Percentiles rank a stretch among this genome's conserved stretches.
phyloP scores from a whole-genome alignment of 64 coral and sea anemone species.

The Stichodactyla helianthus region DNA sequence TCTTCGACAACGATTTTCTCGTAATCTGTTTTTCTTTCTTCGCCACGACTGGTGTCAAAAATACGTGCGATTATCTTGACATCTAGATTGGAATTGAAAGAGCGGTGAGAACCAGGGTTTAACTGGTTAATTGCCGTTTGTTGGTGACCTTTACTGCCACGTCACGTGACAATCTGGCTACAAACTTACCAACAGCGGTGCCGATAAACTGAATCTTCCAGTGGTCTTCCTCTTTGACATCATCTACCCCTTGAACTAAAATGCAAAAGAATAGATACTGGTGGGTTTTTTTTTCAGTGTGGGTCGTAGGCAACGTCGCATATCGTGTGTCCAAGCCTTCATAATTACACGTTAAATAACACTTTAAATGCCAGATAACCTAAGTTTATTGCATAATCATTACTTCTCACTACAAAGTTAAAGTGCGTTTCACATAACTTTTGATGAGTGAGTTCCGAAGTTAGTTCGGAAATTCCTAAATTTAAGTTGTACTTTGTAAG shows the following conservation, averaged over 20 bases:
- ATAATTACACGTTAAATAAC: too few species aligned
- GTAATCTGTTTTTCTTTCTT: background rate
- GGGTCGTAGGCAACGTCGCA: background rate
- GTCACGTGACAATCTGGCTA: background rate
- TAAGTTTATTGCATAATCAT: too few species aligned
- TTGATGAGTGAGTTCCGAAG: too few species aligned
- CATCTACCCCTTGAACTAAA: background rate
- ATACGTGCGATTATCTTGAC: background rate
- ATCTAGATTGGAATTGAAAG: slow-evolving; percentile 5
- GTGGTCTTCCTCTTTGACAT: background rate
- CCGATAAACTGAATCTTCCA: slow-evolving; percentile 3
- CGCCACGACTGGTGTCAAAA: background rate
- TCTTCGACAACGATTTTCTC: slow-evolving; percentile 9
- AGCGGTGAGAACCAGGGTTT: too few species aligned
- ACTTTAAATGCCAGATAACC: too few species aligned
- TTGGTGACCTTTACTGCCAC: background rate
- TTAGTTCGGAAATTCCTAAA: too few species aligned
- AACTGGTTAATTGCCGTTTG: too few species aligned
- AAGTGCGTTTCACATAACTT: too few species aligned
- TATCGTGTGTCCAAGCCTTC: background rate
- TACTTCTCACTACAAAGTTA: too few species aligned
- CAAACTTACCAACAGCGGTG: slow-evolving; percentile 14
- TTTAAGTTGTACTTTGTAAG: too few species aligned
- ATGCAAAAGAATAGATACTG: background rate
- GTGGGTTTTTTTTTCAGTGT: background rate